These are phyloP conservation scores for Drosophila virilis DNA, from an alignment of 1,140 invertebrate genomes.

Conservation along the genomic window DNA sequence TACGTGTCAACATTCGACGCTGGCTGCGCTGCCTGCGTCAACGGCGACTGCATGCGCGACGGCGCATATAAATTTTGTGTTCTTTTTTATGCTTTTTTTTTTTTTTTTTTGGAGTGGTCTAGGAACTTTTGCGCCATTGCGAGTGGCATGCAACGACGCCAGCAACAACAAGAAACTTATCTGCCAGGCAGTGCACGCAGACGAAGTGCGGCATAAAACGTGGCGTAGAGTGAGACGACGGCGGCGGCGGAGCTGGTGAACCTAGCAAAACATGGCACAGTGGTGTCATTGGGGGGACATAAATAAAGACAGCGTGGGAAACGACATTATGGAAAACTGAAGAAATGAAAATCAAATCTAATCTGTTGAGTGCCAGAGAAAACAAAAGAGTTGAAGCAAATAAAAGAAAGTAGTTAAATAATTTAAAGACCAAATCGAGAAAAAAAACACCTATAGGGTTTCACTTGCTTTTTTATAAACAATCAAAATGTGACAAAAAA, in stretches of 20 bases:
- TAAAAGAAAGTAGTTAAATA: not conserved
- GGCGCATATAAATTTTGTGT: constrained; percentile 81
- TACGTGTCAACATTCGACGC: constrained; percentile 81
- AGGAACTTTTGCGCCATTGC: constrained; percentile 79
- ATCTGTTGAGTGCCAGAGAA: constrained; percentile 9
- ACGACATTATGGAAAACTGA: constrained; percentile 21
- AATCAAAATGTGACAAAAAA: too few species aligned
- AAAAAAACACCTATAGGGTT: not conserved
- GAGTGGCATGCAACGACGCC: constrained; percentile 70
- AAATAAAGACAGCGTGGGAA: constrained; percentile 63
- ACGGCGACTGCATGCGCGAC: constrained; percentile 73
- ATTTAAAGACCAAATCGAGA: not conserved
- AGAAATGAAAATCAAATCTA: constrained; percentile 24
- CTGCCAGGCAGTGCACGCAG: constrained; percentile 57
- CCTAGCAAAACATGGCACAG: constrained; percentile 53
- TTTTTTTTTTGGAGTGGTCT: constrained; percentile 71
- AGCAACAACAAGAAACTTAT: constrained; percentile 56
- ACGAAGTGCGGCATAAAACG: not conserved
- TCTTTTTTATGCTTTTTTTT: constrained; percentile 50
- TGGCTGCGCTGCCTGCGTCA: constrained; percentile 44
- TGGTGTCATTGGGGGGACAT: constrained; percentile 46
- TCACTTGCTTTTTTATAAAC: not conserved
- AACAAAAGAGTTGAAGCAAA: constrained; percentile 1
- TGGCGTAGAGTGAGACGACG: not conserved
- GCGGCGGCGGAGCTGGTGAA: not conserved